Evolutionary conservation across 2,888 invertebrate species (phyloP).

Genomic region (Sinelater perroti): DNA sequence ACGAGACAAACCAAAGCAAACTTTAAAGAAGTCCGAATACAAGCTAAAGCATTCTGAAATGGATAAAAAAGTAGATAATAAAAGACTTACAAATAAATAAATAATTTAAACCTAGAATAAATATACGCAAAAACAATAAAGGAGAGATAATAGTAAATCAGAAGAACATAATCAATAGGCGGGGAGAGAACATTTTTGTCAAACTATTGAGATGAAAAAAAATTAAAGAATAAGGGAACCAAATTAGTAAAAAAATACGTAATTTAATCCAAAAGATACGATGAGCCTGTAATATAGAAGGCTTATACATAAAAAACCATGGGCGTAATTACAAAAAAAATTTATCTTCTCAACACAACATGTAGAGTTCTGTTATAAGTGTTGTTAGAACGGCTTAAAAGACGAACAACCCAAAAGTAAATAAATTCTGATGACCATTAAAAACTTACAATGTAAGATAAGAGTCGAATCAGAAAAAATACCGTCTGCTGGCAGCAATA

Average conservation of each 20-base stretch:
- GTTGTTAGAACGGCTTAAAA: not conserved
- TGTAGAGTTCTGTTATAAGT: not conserved
- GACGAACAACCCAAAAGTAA: not conserved
- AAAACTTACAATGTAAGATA: not conserved
- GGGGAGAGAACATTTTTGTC: no score
- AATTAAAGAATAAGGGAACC: no score
- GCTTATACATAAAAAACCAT: no score
- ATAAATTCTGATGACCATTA: not conserved
- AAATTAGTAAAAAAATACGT: no score
- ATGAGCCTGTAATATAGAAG: no score
- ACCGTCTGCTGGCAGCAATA: no score
- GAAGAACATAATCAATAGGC: no score
- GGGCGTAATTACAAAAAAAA: no score
- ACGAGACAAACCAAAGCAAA: constrained; percentile 1
- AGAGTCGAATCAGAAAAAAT: not conserved
- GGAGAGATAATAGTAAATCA: no score
- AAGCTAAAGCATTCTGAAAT: constrained; percentile 5
- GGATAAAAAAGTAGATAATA: not conserved
- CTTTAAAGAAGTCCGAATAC: constrained; percentile 3
- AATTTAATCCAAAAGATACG: no score
- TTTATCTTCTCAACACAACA: no score
- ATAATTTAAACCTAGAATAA: constrained; percentile 2
- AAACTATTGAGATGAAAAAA: no score
- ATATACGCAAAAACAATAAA: not conserved
- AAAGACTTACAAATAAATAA: not conserved